Base-by-base conservation (phyloP, 2,888 invertebrate genomes). In the Heliconius ethilla region DNA sequence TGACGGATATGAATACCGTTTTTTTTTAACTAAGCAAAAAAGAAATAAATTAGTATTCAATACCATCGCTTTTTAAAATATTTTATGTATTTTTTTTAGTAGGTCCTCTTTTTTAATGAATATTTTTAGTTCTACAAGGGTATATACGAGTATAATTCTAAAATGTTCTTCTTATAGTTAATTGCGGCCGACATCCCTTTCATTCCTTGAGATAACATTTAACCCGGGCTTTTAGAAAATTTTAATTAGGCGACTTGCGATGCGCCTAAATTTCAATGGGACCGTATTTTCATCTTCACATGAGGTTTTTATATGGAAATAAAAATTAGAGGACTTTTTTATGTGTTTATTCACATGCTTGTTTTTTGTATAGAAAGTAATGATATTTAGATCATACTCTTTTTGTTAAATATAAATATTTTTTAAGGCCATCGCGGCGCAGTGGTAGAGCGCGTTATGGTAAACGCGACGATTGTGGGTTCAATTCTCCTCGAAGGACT, bases 171-270 rank as follows among this genome's bases (percentile, higher is more conserved):
- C 22, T 51, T 33, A 33, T 1, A 13, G 55, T 33, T 72, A 33
- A 72, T 72, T 72, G 55, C 13, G 33, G n/a, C 13, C 29, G 22
- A 59, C 70, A n/a, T 55, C 70, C 70, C 55, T 72, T 59, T 59
- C 70, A 55, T 55, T 33, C 70, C 70, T 55, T 72, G n/a, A 55
- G 65, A 75, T 66, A 70, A 67, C 45, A 51, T 77, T 78, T 78
- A 72, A 25, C 37, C 10, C 33, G 67, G 51, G 55, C 65, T 76
- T 79, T 79, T 75, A 76, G 70, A 80, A 79, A 69, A 75, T 75
- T 76, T 76, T 78, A 79, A 80, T 80, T 78, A 80, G 78, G 69
- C 55, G 67, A 80, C 70, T 78, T 75, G 59, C 69, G 77, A 79
- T 80, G 78, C 69, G 33, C 69, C 45, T 51, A 76, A 74, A 55